Evolutionary conservation across 2,113 vertebrate species (phyloP).

Genomic region (Marcusenius ussheri): DNA sequence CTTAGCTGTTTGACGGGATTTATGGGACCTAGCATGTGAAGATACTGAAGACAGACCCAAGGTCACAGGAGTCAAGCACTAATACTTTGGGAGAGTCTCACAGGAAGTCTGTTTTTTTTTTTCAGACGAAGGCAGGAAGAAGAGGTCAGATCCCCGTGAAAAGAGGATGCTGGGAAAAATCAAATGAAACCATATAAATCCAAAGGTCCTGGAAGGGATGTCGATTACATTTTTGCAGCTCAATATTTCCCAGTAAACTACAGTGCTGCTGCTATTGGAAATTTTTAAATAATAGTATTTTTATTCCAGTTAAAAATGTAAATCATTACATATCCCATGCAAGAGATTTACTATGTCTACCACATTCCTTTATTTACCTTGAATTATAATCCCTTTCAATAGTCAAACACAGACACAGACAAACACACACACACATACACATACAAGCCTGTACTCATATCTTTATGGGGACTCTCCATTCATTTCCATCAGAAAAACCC

Average conservation of each 20-base stretch:
- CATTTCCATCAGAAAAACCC: no score
- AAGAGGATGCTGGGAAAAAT: background rate
- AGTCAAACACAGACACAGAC: background rate
- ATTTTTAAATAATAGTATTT: background rate
- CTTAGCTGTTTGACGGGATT: slow-evolving; percentile 4
- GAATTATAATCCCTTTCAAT: background rate
- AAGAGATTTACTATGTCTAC: background rate
- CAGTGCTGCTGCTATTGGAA: background rate
- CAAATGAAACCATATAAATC: background rate
- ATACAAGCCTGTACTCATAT: background rate
- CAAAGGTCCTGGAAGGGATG: background rate
- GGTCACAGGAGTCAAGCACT: slow-evolving; percentile 15
- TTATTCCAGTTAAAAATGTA: background rate
- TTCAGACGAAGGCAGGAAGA: background rate
- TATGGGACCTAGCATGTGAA: background rate
- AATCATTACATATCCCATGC: background rate
- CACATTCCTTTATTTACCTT: background rate
- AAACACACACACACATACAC: background rate
- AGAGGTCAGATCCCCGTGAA: background rate
- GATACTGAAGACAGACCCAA: background rate
- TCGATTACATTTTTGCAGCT: background rate
- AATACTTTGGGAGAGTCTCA: slow-evolving; percentile 16
- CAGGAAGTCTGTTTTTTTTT: slow-evolving; percentile 9
- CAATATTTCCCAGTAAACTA: background rate
- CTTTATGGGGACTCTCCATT: no score